Evolutionary conservation across 2,113 vertebrate genomes (phyloP), one percentile per base, ranked within the genome.

Genomic region (Elephantulus edwardii): DNA sequence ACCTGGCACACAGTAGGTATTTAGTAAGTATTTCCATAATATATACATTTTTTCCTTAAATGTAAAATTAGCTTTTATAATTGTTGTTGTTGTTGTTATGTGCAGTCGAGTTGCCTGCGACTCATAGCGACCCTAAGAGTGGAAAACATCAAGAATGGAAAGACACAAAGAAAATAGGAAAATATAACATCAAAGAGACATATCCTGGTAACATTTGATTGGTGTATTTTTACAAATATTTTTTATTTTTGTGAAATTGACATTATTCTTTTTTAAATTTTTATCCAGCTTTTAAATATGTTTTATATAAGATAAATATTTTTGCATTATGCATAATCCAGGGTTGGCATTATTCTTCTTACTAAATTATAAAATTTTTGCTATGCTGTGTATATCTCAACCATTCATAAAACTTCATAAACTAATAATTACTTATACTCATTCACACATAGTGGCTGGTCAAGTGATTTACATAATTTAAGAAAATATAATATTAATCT

Each of bases 401-500:
- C 84, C 50, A 79, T 42, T 89, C 6, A 46, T 58, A 13, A 68
- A 71, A 52, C 66, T 80, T 91, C 86, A 50, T 83, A 62, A 87
- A 74, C 72, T 52, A 71, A 64, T 68, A 62, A 88, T 64, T 66
- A 1, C 30, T 38, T 66, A 7, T 72, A 1, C 16, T 60, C 0
- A 20, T 76, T 91, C 92, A 44, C 35, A 68, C 44, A 28, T 87
- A 87, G 87, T 81, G 20, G 35, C 2, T 35, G 80, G 80, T 33
- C 13, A 12, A n/a, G 3, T 91, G 40, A 54, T 52, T 62, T 20
- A 77, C 1, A 75, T 40, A 12, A 82, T 20, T 60, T 79, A n/a
- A 91, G 74, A 40, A 90, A 71, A 83, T 72, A 68, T 82, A 91
- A 74, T 28, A 85, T 50, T 91, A 54, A 93, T 83, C 71, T 26